Evolutionary conservation across 1,140 invertebrate species (phyloP).

Genomic region (Euglossa dilemma): DNA sequence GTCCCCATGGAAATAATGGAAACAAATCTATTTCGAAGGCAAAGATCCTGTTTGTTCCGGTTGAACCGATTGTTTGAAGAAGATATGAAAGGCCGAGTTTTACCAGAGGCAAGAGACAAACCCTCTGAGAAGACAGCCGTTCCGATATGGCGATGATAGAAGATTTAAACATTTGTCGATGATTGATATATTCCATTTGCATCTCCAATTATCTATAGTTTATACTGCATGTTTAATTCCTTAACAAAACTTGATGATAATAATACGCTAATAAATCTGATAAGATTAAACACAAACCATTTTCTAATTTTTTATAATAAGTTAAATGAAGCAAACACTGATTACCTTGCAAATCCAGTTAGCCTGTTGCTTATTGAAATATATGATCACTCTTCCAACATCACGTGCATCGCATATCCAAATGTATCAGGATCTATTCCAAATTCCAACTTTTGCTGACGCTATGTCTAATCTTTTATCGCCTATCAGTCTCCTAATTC

Average conservation of each 20-base stretch:
- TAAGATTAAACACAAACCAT: not conserved
- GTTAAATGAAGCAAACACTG: conserved; percentile 49
- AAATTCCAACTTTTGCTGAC: no score
- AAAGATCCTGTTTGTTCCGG: conserved; percentile 15
- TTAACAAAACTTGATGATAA: no score
- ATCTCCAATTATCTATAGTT: no score
- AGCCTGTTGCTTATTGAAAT: conserved; percentile 44
- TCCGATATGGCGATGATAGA: not conserved
- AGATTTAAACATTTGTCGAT: not conserved
- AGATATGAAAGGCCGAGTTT: conserved; percentile 17
- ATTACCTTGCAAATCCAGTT: conserved; percentile 44
- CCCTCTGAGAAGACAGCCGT: not conserved
- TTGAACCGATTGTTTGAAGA: conserved; percentile 23
- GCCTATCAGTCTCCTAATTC: not conserved
- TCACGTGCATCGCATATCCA: conserved; percentile 14
- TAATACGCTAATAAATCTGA: no score
- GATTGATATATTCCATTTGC: not conserved
- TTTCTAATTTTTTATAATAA: no score
- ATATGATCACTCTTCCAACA: conserved; percentile 34
- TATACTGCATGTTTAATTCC: no score
- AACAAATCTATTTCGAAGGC: not conserved
- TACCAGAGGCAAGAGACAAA: not conserved
- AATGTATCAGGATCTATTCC: not conserved
- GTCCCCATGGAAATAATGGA: not conserved
- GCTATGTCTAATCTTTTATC: not conserved